Evolutionary conservation across 2,888 invertebrate genomes (phyloP).

Genomic region (Synergus gifuensis): DNA sequence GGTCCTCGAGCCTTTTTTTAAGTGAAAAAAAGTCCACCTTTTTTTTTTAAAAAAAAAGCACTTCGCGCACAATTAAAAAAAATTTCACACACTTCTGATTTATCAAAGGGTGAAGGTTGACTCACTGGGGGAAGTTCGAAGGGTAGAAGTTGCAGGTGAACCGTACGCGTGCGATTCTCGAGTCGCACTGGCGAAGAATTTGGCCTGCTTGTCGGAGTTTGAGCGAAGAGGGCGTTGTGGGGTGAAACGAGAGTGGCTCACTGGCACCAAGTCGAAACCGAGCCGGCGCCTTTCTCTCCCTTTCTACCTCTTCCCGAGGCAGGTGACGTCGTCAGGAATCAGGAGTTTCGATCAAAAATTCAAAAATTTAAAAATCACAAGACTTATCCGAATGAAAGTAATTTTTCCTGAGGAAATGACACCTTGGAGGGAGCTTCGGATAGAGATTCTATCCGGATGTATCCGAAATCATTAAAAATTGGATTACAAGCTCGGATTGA

Average conservation of each 20-base stretch:
- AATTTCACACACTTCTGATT: neutral
- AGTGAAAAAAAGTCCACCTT: neutral
- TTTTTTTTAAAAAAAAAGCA: neutral
- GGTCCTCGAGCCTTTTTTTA: neutral
- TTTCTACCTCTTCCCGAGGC: conserved; percentile 38
- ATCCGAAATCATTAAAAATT: no score
- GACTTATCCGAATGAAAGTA: no score
- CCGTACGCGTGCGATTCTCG: conserved; percentile 66
- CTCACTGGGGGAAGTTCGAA: conserved; percentile 21
- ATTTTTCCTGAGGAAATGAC: no score
- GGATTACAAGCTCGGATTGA: no score
- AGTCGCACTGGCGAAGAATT: conserved; percentile 64
- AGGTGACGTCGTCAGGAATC: conserved; percentile 22
- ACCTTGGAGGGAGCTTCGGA: no score
- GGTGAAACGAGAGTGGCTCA: conserved; percentile 39
- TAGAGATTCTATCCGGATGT: no score
- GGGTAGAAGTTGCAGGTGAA: conserved; percentile 46
- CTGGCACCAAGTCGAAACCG: conserved; percentile 33
- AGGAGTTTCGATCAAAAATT: conserved; percentile 6
- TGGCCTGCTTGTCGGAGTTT: conserved; percentile 49
- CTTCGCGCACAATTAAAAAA: conserved; percentile 20
- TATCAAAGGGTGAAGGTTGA: neutral
- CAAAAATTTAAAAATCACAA: neutral
- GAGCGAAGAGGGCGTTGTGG: conserved; percentile 37
- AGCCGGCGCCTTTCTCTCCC: conserved; percentile 40